A percentile compares a stretch with the other conserved stretches of the same genome.
Conservation (phyloP, 2,113 vertebrate species). For the Sus scrofa region DNA sequence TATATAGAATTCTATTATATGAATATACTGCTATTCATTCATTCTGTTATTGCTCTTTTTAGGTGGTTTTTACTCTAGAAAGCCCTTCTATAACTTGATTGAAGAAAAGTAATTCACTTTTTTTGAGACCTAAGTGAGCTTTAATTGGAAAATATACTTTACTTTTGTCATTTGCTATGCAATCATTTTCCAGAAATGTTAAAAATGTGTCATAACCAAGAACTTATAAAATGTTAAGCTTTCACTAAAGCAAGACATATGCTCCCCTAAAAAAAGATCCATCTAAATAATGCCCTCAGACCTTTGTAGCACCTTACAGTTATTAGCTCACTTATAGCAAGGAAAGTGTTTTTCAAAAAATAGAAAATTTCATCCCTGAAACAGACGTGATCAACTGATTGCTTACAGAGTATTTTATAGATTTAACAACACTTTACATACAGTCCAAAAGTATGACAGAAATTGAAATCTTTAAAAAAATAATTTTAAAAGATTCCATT, state of each 20-base stretch:
- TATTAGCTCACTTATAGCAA: conserved; percentile 11
- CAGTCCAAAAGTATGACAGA: too few species aligned
- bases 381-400: neutral
- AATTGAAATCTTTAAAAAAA: too few species aligned
- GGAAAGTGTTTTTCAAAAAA: neutral
- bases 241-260: neutral
- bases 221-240: neutral
- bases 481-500: too few species aligned
- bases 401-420: neutral
- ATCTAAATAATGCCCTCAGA: neutral
- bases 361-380: neutral
- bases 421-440: neutral
- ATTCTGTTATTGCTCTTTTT: neutral
- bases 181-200: conserved; percentile 29
- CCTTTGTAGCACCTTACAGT: neutral
- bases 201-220: conserved; percentile 43
- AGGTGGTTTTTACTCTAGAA: neutral
- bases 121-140: neutral
- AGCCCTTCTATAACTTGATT: neutral
- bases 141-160: neutral
- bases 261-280: neutral
- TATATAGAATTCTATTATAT: neutral
- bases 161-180: neutral
- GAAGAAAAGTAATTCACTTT: conserved; percentile 1
- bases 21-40: neutral